Conservation (phyloP, 2,797 vertebrate genomes). For the Propithecus deckenii region DNA sequence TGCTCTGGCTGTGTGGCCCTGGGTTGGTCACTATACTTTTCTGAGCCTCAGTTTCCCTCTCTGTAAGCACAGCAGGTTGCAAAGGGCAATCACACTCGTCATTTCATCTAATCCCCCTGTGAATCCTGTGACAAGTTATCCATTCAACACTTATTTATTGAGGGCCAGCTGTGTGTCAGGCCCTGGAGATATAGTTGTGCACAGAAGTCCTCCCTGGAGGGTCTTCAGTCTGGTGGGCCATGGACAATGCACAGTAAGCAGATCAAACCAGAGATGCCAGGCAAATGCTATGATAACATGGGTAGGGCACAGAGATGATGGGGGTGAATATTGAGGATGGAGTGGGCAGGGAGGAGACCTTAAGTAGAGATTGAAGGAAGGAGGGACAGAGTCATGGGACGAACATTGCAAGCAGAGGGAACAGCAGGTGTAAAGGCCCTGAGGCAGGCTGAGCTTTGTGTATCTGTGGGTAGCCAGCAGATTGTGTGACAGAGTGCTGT, state of each 20-base stretch:
- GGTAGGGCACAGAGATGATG: not conserved
- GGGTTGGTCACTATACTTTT: not conserved
- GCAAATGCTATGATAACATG: not conserved
- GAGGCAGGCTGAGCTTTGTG: not conserved
- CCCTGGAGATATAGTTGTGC: not conserved
- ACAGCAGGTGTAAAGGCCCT: not conserved
- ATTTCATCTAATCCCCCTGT: not conserved
- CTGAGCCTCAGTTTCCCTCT: not conserved
- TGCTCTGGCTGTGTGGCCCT: not conserved
- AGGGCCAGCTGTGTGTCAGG: not conserved
- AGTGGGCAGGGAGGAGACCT: not conserved
- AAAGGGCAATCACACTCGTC: not conserved
- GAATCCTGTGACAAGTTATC: not conserved
- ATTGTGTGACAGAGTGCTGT: fast-evolving
- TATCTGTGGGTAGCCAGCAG: not conserved
- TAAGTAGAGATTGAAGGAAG: not conserved
- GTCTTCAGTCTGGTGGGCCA: not conserved
- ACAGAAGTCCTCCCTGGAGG: not conserved
- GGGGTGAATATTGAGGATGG: not conserved
- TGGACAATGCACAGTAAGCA: not conserved
- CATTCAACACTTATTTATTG: not conserved
- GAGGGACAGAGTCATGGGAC: not conserved
- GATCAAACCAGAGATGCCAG: not conserved
- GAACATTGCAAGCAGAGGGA: not conserved
- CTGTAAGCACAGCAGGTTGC: not conserved